Conservation (phyloP, 2,888 invertebrate genomes). For the Eilema depressum region DNA sequence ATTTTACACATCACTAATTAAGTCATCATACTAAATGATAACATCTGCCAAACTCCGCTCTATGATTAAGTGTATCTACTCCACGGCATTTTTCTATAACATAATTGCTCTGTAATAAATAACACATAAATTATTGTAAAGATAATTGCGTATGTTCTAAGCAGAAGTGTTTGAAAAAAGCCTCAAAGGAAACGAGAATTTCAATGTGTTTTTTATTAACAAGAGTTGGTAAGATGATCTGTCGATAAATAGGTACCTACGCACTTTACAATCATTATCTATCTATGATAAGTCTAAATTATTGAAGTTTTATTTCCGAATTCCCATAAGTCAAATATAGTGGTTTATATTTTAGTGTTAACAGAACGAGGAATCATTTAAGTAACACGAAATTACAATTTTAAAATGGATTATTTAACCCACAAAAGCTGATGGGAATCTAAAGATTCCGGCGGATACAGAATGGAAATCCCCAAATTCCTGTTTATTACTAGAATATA, state of each 20-base stretch:
- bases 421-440: slow-evolving; percentile 22
- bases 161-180: slow-evolving; percentile 31
- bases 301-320: slow-evolving; percentile 43
- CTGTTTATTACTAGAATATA: background rate
- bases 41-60: no score
- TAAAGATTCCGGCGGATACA: slow-evolving; percentile 13
- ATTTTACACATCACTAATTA: no score
- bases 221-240: slow-evolving; percentile 27
- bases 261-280: slow-evolving; percentile 17
- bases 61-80: no score
- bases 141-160: slow-evolving; percentile 37
- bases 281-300: slow-evolving; percentile 21
- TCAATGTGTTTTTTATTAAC: slow-evolving; percentile 36
- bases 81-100: background rate
- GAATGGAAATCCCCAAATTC: slow-evolving; percentile 1
- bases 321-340: slow-evolving; percentile 39
- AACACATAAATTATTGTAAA: slow-evolving; percentile 36
- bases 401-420: slow-evolving; percentile 28
- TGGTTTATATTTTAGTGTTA: slow-evolving; percentile 37
- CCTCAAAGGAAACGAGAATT: slow-evolving; percentile 25
- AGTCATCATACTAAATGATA: background rate
- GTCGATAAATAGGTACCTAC: slow-evolving; percentile 10
- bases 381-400: slow-evolving; percentile 35
- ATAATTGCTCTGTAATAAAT: slow-evolving; percentile 13
- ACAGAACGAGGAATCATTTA: slow-evolving; percentile 28